A percentile compares a stretch with the other conserved stretches of the same genome.
Conservation (phyloP, 92 coral and sea anemone species). For the Epizoanthus rinbou region DNA sequence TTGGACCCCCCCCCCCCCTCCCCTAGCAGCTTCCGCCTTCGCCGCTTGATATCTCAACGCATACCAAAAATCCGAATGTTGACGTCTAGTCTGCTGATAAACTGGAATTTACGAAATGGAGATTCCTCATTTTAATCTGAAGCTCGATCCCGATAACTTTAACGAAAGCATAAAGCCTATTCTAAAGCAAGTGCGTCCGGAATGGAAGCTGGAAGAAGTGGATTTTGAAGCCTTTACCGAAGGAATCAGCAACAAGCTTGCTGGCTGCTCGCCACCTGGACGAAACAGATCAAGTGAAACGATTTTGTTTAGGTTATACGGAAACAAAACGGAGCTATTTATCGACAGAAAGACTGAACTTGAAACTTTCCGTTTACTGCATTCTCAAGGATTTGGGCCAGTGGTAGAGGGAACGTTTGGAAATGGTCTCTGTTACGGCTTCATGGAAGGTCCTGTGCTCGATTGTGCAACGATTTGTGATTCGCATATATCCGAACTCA, state of each 20-base stretch:
- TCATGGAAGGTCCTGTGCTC: constrained; percentile 76
- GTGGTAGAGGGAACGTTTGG: constrained; percentile 81
- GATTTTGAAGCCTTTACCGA: constrained; percentile 79
- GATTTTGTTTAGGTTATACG: constrained; percentile 83
- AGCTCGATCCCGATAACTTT: constrained; percentile 69
- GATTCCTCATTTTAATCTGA: constrained; percentile 72
- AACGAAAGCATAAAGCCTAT: constrained; percentile 68
- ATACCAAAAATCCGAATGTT: too few relatives aligned
- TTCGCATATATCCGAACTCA: constrained; percentile 66
- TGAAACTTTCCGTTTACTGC: constrained; percentile 75
- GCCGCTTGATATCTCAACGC: too few relatives aligned
- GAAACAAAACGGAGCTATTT: constrained; percentile 93
- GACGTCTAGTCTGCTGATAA: too few relatives aligned
- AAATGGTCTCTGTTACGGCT: constrained; percentile 89
- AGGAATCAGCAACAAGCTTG: constrained; percentile 95
- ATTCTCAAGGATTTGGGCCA: constrained; percentile 84
- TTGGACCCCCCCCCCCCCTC: too few relatives aligned
- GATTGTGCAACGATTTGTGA: constrained; percentile 77
- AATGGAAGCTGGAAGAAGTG: constrained; percentile 67
- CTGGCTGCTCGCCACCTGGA: constrained; percentile 73
- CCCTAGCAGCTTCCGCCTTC: too few relatives aligned
- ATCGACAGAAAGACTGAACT: constrained; percentile 90
- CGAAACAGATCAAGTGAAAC: constrained; percentile 65
- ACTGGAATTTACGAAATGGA: too few relatives aligned
- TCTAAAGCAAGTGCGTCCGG: constrained; percentile 70